Evolutionary conservation across 2,888 invertebrate genomes (phyloP), one percentile per base, ranked within the genome.

Genomic region (Antheraea assamensis): DNA sequence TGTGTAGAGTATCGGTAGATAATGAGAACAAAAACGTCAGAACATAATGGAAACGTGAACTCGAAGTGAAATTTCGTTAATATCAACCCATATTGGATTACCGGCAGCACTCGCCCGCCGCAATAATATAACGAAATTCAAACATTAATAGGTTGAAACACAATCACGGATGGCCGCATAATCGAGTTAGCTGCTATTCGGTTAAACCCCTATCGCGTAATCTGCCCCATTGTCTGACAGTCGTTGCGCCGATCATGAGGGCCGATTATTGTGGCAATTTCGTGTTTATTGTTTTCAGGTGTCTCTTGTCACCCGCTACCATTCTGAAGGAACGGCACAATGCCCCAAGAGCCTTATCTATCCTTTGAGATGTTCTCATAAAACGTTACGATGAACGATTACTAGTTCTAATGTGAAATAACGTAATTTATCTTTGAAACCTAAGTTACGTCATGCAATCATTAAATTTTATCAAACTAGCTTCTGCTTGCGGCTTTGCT

Each of bases 41-140:
- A 68, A 21, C 77, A 79, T 80, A 81, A 80, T 80, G 82, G 82
- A 81, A 80, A 83, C 87, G 83, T 85, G 85, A 83, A 83, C 83
- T 84, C 82, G 79, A 85, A 85, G 83, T 85, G 84, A 85, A 87
- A 89, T 89, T 88, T 89, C 85, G 89, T 88, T 92, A 92, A 91
- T 90, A 86, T 87, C 88, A 82, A 86, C 87, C 88, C 88, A 88
- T 91, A 93, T 91, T 90, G 92, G 91, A 92, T 93, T 92, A 93
- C 89, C 83, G 84, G 83, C 85, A 80, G 85, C 87, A 86, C 86
- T 85, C 87, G 85, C 81, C 87, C 84, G 84, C 89, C 90, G 89
- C 92, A 92, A 91, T 93, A 93, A 90, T 92, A 93, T 93, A 93
- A 92, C 93, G 92, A 92, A 93, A 92, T 93, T 93, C 93, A 93